Conservation (phyloP, 2,113 vertebrate genomes). For the Petroica traversi region DNA sequence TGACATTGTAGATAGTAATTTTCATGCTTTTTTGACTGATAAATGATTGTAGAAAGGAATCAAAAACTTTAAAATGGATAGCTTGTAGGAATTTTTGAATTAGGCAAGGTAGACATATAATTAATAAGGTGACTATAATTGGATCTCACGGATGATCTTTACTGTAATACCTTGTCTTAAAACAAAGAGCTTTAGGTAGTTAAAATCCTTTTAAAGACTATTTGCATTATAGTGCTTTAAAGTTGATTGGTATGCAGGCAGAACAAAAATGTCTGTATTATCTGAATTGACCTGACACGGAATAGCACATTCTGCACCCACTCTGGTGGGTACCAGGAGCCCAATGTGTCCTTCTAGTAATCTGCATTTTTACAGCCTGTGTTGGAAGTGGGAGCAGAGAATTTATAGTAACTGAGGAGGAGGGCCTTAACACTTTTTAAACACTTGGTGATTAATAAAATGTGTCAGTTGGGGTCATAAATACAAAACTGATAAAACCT, state of each 20-base stretch:
- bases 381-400: neutral
- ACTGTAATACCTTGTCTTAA: conserved; percentile 8
- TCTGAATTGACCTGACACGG: neutral
- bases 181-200: conserved; percentile 27
- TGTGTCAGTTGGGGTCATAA: conserved; percentile 2
- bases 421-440: neutral
- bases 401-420: conserved; percentile 32
- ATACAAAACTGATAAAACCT: neutral
- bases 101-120: neutral
- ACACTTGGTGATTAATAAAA: conserved; percentile 32
- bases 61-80: neutral
- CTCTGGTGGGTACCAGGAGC: neutral
- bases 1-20: neutral
- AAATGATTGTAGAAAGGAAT: neutral
- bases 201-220: conserved; percentile 14
- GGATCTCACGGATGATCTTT: neutral
- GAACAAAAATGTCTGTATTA: neutral
- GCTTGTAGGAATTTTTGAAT: conserved; percentile 17
- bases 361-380: neutral
- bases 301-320: neutral
- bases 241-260: neutral
- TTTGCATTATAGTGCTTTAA: neutral
- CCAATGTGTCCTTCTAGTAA: neutral
- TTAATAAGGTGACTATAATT: conserved; percentile 12
- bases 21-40: neutral